phyloP scores from a whole-genome alignment of 1,140 invertebrate genomes.

The Geopemphigus sp. region DNA sequence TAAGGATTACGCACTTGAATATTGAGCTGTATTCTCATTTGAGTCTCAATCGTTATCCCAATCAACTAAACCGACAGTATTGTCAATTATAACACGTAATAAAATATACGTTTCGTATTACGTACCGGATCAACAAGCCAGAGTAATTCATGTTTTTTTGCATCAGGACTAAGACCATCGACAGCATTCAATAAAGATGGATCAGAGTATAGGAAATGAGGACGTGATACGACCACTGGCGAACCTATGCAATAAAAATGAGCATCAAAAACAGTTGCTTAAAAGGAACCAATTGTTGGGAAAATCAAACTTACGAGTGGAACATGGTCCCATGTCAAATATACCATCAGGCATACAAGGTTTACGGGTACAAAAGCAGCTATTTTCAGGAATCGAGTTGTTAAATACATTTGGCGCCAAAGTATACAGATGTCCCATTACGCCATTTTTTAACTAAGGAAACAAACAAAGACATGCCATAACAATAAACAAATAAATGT shows the following conservation, averaged over 20 bases:
- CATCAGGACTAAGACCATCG: constrained; percentile 73
- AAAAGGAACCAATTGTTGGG: too few relatives aligned
- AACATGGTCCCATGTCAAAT: constrained; percentile 46
- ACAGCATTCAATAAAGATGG: constrained; percentile 66
- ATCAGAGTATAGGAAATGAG: constrained; percentile 52
- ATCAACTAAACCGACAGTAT: constrained; percentile 51
- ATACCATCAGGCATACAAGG: constrained; percentile 43
- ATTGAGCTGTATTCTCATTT: constrained; percentile 53
- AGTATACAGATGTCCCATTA: constrained; percentile 30
- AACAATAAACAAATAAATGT: neutral
- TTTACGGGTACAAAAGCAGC: constrained; percentile 29
- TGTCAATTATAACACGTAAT: neutral
- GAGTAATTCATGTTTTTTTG: constrained; percentile 74
- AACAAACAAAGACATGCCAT: neutral
- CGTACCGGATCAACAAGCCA: constrained; percentile 35
- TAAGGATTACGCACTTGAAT: constrained; percentile 52
- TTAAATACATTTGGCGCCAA: constrained; percentile 21
- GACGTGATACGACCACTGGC: constrained; percentile 53
- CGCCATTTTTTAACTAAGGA: constrained; percentile 32
- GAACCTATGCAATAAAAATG: constrained; percentile 50
- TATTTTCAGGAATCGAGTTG: constrained; percentile 35
- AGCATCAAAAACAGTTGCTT: too few relatives aligned
- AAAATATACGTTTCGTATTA: neutral
- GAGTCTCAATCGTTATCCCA: constrained; percentile 53
- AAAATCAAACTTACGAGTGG: constrained; percentile 28